A percentile compares a stretch with the other conserved stretches of the same genome.
These are phyloP conservation scores for Microplitis demolitor DNA, from an alignment of 1,140 invertebrate species.

Conservation along the genomic window DNA sequence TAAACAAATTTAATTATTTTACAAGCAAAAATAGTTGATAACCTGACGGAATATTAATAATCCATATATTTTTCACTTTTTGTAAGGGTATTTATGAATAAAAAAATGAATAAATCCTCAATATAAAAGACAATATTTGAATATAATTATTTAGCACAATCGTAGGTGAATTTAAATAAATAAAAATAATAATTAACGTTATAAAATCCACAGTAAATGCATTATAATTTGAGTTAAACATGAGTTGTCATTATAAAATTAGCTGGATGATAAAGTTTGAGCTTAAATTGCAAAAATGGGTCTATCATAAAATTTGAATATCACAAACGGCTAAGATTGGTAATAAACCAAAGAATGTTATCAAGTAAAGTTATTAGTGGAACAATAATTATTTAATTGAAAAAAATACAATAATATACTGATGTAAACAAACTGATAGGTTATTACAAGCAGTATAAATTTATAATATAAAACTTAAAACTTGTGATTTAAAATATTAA, in stretches of 20 bases:
- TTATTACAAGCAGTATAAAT: conserved; percentile 46
- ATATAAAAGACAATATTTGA: no score
- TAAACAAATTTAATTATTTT: no score
- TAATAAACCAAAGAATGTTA: conserved; percentile 53
- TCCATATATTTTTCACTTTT: no score
- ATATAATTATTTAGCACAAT: no score
- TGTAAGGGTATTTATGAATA: no score
- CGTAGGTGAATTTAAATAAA: background rate
- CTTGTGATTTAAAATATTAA: conserved; percentile 1
- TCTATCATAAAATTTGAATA: conserved; percentile 66
- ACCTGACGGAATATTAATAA: no score
- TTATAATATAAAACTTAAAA: conserved; percentile 43
- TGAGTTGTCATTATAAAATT: conserved; percentile 8
- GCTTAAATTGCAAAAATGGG: conserved; percentile 77
- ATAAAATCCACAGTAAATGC: background rate
- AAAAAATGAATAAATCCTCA: no score
- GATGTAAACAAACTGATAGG: conserved; percentile 68
- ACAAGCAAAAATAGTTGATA: no score
- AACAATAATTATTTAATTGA: conserved; percentile 64
- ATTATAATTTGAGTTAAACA: background rate
- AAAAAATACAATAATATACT: conserved; percentile 61
- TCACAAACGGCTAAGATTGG: conserved; percentile 37
- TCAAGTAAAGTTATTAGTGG: conserved; percentile 59
- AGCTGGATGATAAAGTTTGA: conserved; percentile 61
- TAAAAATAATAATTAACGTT: background rate